These are phyloP conservation scores for Perizoma affinitatum DNA, from an alignment of 2,888 invertebrate genomes.

Conservation along the genomic window DNA sequence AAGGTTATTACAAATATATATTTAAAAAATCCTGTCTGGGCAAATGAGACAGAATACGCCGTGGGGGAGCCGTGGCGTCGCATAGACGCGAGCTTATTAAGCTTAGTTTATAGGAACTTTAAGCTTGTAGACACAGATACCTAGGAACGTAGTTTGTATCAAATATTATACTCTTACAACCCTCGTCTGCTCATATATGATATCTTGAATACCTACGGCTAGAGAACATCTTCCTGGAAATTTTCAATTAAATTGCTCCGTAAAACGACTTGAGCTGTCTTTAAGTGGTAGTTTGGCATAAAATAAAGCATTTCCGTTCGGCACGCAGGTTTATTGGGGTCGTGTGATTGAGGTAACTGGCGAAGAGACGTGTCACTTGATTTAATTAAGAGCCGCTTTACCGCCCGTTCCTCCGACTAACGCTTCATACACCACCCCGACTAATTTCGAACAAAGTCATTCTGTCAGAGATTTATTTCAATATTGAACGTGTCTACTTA, in stretches of 20 bases:
- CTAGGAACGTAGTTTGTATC: conserved; percentile 27
- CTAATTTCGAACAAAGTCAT: conserved; percentile 78
- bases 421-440: conserved; percentile 66
- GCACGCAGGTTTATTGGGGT: conserved; percentile 77
- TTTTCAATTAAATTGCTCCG: conserved; percentile 36
- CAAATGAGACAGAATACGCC: conserved; percentile 53
- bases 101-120: conserved; percentile 48
- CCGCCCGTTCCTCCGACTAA: conserved; percentile 75
- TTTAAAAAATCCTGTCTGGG: conserved; percentile 12
- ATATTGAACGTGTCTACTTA: conserved; percentile 61
- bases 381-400: conserved; percentile 83
- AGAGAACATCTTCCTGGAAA: conserved; percentile 30
- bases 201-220: conserved; percentile 29
- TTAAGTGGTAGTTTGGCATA: conserved; percentile 49
- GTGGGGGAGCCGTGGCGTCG: conserved; percentile 50
- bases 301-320: conserved; percentile 64
- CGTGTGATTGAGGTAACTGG: conserved; percentile 81
- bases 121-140: conserved; percentile 34
- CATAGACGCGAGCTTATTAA: conserved; percentile 63
- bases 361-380: conserved; percentile 82
- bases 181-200: conserved; percentile 29
- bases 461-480: conserved; percentile 76
- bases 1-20: too few species aligned
- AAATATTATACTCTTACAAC: conserved; percentile 22
- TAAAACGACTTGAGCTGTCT: conserved; percentile 39